These are phyloP conservation scores for Temnothorax rugatulus DNA, from an alignment of 2,888 invertebrate species.

Conservation along the genomic window DNA sequence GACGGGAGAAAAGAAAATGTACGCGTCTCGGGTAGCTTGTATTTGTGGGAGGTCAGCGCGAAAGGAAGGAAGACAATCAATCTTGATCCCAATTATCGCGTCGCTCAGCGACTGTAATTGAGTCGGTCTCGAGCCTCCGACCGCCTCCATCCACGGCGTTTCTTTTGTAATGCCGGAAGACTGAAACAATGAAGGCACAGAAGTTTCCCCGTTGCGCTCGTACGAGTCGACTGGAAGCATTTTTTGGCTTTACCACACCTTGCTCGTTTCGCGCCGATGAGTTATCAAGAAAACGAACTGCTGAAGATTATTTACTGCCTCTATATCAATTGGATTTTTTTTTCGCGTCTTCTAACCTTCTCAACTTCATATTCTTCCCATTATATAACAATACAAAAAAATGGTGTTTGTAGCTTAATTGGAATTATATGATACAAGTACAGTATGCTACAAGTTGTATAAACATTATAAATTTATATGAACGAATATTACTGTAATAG, in stretches of 20 bases:
- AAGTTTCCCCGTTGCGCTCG: constrained; percentile 53
- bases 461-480: background rate
- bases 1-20: constrained; percentile 57
- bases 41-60: constrained; percentile 64
- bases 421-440: background rate
- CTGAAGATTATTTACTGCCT: constrained; percentile 55
- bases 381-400: constrained; percentile 3
- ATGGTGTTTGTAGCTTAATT: background rate
- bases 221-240: constrained; percentile 52
- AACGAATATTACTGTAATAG: background rate
- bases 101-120: constrained; percentile 83
- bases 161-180: constrained; percentile 74
- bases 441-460: background rate
- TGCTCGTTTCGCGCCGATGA: constrained; percentile 62
- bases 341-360: background rate
- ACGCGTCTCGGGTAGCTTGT: constrained; percentile 61
- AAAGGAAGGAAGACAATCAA: constrained; percentile 79
- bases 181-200: constrained; percentile 70
- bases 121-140: constrained; percentile 71
- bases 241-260: constrained; percentile 64
- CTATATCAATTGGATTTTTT: constrained; percentile 41
- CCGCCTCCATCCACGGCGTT: constrained; percentile 58
- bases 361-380: constrained; percentile 22
- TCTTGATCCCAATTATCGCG: constrained; percentile 84
- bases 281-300: constrained; percentile 67